A percentile compares a stretch with the other conserved stretches of the same genome.
phyloP scores from a whole-genome alignment of 2,888 invertebrate species.

The Metacarcinus magister region DNA sequence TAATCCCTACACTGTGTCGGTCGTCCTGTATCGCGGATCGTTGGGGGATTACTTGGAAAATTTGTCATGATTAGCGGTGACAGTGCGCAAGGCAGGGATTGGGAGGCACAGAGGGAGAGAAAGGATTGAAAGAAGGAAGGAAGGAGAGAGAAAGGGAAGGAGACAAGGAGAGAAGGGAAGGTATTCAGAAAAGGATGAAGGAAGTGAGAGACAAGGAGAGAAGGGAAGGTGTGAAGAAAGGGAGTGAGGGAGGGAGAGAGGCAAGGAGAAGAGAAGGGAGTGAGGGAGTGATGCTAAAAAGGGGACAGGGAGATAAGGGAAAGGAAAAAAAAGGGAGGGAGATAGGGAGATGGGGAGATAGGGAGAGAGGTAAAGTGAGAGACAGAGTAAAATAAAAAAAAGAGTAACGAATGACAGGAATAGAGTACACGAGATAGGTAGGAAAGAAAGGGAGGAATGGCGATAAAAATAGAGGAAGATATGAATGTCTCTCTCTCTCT shows the following conservation, averaged over 20 bases:
- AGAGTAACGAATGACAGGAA: too few relatives aligned
- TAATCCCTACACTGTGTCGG: not conserved
- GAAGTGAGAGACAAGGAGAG: too few relatives aligned
- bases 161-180: too few relatives aligned
- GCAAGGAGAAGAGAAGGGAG: not conserved
- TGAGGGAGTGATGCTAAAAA: not conserved
- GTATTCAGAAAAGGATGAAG: too few relatives aligned
- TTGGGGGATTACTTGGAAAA: not conserved
- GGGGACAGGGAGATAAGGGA: not conserved
- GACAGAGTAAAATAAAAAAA: too few relatives aligned
- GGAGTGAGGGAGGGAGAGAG: not conserved
- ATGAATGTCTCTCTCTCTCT: slow-evolving; percentile 38
- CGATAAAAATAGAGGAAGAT: not conserved
- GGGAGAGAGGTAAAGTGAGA: too few relatives aligned
- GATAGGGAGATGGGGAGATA: not conserved
- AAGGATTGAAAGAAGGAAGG: too few relatives aligned
- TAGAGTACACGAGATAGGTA: too few relatives aligned
- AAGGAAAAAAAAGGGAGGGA: not conserved
- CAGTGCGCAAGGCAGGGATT: not conserved
- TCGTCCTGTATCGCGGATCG: not conserved
- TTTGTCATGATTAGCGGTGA: not conserved
- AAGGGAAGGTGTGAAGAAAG: not conserved
- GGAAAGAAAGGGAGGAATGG: too few relatives aligned
- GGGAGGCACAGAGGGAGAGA: not conserved
- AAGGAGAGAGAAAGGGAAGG: too few relatives aligned